Evolutionary conservation across 2,797 vertebrate genomes (phyloP), one percentile per base, ranked within the genome.

Genomic region (Onychomys torridus): DNA sequence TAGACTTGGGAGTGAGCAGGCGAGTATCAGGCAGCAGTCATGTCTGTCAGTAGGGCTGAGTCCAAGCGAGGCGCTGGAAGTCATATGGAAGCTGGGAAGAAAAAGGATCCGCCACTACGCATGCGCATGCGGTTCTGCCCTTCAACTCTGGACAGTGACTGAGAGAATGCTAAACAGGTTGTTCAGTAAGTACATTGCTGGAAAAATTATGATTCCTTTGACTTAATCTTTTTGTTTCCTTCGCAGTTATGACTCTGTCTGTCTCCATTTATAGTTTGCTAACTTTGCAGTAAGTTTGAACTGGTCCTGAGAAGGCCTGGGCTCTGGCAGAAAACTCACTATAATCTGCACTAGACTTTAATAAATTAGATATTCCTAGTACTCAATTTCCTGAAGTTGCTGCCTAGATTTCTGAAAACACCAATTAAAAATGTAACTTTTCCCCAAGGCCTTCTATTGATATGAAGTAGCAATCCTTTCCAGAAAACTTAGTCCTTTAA

Each of bases 121-220:
- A 40, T 71, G 12, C 1, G 17, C 17, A 40, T 43, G 17, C 25
- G 23, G 61, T 27, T 87, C 1, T 65, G 29, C 2, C 11, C 0
- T 3, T 0, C 19, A 12, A 17, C 32, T 2, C 2, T 63, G n/a
- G 32, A 23, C 27, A 52, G 7, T 78, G 13, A 23, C 0, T 32
- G 0, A 27, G 23, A 14, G 81, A 9, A 25, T 67, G 14, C 13
- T 27, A 11, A 2, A 1, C 2, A 34, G 10, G 5, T 25, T 37
- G 32, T 65, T 87, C 43, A 52, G 43, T 59, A 76, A n/a, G 23
- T 43, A 23, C 57, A 4, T 5, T 17, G 6, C 14, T 12, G 40
- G 21, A 46, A 49, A n/a, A 57, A 11, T 67, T 37, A 63, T n/a
- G 67, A 55, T 6, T 3, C 1, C 0, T 40, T 46, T 34, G 7